Percentiles rank a stretch among this genome's conserved stretches.
Evolutionary conservation across 2,797 vertebrate species (phyloP).

Genomic region (Catostomus latipinnis): DNA sequence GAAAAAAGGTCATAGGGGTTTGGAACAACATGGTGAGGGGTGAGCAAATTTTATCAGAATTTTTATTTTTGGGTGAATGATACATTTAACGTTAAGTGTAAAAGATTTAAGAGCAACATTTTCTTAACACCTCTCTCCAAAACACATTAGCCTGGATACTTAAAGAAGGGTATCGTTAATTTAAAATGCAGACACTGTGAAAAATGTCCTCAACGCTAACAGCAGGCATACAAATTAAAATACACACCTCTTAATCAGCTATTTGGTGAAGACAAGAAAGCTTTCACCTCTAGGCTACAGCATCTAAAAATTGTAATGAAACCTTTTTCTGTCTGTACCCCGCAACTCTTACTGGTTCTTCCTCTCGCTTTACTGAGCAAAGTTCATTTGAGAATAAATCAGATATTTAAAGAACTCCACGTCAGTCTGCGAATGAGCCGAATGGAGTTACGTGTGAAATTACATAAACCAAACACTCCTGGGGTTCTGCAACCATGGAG

Average conservation of each 20-base stretch:
- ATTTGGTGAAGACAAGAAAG: conserved; percentile 12
- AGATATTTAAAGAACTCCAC: conserved; percentile 48
- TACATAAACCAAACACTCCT: conserved; percentile 22
- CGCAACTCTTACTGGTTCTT: neutral
- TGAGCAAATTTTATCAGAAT: too few species aligned
- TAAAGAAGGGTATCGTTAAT: neutral
- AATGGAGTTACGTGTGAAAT: conserved; percentile 41
- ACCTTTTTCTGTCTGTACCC: conserved; percentile 13
- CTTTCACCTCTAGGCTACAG: neutral
- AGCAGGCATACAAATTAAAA: neutral
- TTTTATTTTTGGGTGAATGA: too few species aligned
- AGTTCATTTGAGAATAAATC: conserved; percentile 47
- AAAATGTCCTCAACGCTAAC: neutral
- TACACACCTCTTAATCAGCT: conserved; percentile 35
- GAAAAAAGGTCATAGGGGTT: too few species aligned
- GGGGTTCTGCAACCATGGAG: neutral
- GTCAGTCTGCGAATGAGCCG: conserved; percentile 28
- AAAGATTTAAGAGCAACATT: too few species aligned
- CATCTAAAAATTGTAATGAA: neutral
- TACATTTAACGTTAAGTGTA: too few species aligned
- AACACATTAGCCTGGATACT: neutral
- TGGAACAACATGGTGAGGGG: too few species aligned
- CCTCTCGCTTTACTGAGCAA: conserved; percentile 15
- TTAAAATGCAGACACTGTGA: neutral
- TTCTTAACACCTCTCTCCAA: neutral